Conservation (phyloP, 2,888 invertebrate species). For the Ischnura elegans region DNA sequence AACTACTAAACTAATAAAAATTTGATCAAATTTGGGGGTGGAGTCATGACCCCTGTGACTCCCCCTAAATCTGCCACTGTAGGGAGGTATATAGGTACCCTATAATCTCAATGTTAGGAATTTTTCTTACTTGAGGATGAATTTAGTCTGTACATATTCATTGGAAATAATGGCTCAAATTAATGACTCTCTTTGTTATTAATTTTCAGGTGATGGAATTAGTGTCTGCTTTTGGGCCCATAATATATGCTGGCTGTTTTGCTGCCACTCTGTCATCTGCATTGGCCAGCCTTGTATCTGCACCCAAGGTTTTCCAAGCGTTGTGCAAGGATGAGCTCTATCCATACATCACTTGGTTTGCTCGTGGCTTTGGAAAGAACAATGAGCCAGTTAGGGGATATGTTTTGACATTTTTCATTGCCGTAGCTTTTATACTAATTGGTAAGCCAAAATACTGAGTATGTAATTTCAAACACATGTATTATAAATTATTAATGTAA, state of each 20-base stretch:
- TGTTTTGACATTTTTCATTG: slow-evolving; percentile 79
- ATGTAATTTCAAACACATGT: too few species aligned
- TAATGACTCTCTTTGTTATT: too few species aligned
- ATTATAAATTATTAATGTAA: not conserved
- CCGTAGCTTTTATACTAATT: slow-evolving; percentile 79
- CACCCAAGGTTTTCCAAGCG: slow-evolving; percentile 90
- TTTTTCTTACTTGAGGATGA: too few species aligned
- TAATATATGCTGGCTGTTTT: slow-evolving; percentile 98
- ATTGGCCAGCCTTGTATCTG: slow-evolving; percentile 96
- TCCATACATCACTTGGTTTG: slow-evolving; percentile 79
- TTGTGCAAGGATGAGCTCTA: slow-evolving; percentile 81
- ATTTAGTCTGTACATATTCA: too few species aligned
- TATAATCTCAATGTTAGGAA: too few species aligned
- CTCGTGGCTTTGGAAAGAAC: slow-evolving; percentile 75
- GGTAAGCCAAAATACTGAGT: slow-evolving; percentile 75
- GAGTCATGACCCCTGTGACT: too few species aligned
- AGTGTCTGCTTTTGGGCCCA: slow-evolving; percentile 91
- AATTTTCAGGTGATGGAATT: slow-evolving; percentile 87
- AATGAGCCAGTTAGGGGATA: slow-evolving; percentile 78
- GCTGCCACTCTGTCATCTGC: slow-evolving; percentile 98
- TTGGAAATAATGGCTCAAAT: too few species aligned
- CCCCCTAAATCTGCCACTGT: too few species aligned
- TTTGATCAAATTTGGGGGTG: too few species aligned
- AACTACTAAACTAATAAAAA: too few species aligned
- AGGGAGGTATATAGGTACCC: too few species aligned